phyloP scores from a whole-genome alignment of 2,888 invertebrate species.

The Aporophyla nigra region DNA sequence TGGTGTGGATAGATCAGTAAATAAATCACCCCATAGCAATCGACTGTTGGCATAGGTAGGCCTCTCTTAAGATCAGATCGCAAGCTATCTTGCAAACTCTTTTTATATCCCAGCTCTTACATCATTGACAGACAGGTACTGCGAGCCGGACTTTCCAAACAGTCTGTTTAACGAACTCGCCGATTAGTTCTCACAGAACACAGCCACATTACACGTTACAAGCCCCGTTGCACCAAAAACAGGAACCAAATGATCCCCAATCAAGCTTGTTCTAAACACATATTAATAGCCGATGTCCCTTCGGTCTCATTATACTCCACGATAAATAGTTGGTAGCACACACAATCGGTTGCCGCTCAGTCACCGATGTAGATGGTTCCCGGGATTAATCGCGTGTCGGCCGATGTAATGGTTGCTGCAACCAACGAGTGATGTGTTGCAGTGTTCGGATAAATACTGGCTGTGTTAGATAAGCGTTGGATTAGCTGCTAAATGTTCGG shows the following conservation, averaged over 20 bases:
- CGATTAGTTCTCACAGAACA: conserved; percentile 9
- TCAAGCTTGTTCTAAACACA: conserved; percentile 52
- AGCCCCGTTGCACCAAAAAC: conserved; percentile 16
- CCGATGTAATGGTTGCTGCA: conserved; percentile 58
- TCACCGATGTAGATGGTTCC: conserved; percentile 62
- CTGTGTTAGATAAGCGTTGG: conserved; percentile 62
- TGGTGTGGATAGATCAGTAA: too few species aligned
- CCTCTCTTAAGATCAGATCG: too few species aligned
- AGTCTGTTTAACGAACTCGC: not conserved
- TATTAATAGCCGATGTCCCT: conserved; percentile 61
- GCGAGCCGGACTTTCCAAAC: not conserved
- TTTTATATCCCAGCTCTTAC: too few species aligned
- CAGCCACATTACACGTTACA: conserved; percentile 9
- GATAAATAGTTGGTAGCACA: conserved; percentile 75
- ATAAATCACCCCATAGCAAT: too few species aligned
- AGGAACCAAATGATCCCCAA: conserved; percentile 43
- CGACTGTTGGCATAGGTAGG: too few species aligned
- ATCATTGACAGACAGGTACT: too few species aligned
- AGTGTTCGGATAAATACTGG: conserved; percentile 67
- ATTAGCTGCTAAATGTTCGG: conserved; percentile 59
- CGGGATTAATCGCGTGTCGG: conserved; percentile 61
- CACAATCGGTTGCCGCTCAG: conserved; percentile 63
- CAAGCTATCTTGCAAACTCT: too few species aligned
- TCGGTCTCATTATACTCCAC: conserved; percentile 64
- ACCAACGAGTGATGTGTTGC: conserved; percentile 64